phyloP scores from a whole-genome alignment of 2,797 vertebrate genomes.

The Pygocentrus nattereri region DNA sequence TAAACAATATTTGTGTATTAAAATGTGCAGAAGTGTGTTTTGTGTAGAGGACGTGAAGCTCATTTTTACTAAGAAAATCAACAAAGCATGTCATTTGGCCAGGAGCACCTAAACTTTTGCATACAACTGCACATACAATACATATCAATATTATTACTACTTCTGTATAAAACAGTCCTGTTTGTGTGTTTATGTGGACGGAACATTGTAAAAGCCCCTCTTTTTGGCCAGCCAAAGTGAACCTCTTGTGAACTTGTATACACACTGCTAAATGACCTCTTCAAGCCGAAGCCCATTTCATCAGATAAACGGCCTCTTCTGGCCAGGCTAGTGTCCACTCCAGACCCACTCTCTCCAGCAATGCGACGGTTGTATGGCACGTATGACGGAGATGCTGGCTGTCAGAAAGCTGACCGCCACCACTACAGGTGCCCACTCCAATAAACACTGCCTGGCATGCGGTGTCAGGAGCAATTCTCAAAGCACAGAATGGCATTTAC shows the following conservation, averaged over 20 bases:
- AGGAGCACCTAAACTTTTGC: neutral
- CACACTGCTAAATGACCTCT: slow-evolving; percentile 12
- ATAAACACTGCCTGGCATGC: slow-evolving; percentile 2
- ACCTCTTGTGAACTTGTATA: neutral
- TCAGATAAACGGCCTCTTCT: slow-evolving; percentile 1
- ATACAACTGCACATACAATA: neutral
- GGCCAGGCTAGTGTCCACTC: slow-evolving; percentile 18
- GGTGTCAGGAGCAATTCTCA: slow-evolving; percentile 22
- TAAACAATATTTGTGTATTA: too few species aligned
- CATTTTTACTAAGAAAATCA: too few species aligned
- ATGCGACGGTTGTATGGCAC: neutral
- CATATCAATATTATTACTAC: neutral
- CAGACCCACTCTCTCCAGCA: neutral
- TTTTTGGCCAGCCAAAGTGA: slow-evolving; percentile 3
- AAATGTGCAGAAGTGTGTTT: too few species aligned
- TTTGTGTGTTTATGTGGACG: neutral
- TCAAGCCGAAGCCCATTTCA: slow-evolving; percentile 10
- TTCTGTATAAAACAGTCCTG: neutral
- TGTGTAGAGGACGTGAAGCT: too few species aligned
- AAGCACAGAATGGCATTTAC: slow-evolving; percentile 5
- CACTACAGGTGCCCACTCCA: slow-evolving; percentile 16
- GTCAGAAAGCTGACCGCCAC: slow-evolving; percentile 28
- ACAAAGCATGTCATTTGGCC: too few species aligned
- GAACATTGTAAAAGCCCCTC: neutral
- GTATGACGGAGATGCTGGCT: slow-evolving; percentile 19